A percentile compares a stretch with the other conserved stretches of the same genome.
Conservation (phyloP, 2,797 vertebrate genomes). For the Semaprochilodus insignis region DNA sequence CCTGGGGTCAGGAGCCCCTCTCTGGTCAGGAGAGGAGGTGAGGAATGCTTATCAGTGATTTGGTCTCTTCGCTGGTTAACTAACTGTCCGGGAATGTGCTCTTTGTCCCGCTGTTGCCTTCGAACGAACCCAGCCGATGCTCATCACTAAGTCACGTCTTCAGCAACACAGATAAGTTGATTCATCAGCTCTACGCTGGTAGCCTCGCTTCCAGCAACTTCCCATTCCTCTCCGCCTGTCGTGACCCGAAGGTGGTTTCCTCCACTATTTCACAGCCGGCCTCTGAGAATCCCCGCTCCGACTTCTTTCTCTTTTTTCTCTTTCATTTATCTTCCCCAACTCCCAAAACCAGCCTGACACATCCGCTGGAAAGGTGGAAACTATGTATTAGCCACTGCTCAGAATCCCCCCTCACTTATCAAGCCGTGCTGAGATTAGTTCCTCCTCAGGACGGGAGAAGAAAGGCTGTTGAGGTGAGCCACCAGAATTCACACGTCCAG, state of each 20-base stretch:
- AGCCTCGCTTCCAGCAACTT: constrained; percentile 6
- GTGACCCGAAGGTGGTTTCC: constrained; percentile 16
- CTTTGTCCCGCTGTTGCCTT: constrained; percentile 7
- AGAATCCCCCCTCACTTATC: constrained; percentile 30
- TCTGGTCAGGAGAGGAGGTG: constrained; percentile 25
- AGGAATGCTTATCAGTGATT: constrained; percentile 32
- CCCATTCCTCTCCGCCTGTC: background rate
- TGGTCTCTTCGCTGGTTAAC: constrained; percentile 18
- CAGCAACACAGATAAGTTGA: background rate
- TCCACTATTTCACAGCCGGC: constrained; percentile 13
- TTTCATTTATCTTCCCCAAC: background rate
- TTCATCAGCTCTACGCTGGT: background rate
- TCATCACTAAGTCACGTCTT: constrained; percentile 8
- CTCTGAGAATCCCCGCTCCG: background rate
- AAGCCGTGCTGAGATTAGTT: constrained; percentile 5
- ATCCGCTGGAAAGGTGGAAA: background rate
- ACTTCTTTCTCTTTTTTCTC: background rate
- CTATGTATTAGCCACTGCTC: background rate
- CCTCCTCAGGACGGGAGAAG: constrained; percentile 1
- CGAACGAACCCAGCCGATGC: background rate
- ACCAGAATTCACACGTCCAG: background rate
- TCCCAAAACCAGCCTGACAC: background rate
- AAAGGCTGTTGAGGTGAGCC: background rate
- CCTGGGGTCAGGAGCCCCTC: constrained; percentile 42
- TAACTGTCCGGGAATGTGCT: constrained; percentile 36